Conservation (phyloP, 2,888 invertebrate genomes). For the Microdon myrmicae region DNA sequence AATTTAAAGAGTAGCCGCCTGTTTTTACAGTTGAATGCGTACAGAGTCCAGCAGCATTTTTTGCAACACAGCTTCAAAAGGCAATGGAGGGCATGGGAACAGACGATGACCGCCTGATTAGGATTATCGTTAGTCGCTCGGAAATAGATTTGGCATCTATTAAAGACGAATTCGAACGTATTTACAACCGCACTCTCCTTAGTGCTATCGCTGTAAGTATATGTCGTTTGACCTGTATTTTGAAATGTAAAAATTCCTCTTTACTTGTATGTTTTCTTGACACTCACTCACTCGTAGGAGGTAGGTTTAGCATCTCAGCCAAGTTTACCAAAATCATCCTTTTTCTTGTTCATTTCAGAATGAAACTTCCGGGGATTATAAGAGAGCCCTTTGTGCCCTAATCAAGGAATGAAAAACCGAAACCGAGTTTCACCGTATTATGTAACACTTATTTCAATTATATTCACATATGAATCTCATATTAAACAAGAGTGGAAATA, state of each 20-base stretch:
- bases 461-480: too few relatives aligned
- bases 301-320: slow-evolving; percentile 18
- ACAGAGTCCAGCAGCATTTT: slow-evolving; percentile 73
- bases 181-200: slow-evolving; percentile 74
- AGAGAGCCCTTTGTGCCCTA: slow-evolving; percentile 67
- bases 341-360: slow-evolving; percentile 64
- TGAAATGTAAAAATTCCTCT: slow-evolving; percentile 16
- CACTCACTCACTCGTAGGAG: slow-evolving; percentile 23
- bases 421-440: neutral
- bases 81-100: slow-evolving; percentile 78
- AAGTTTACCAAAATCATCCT: neutral
- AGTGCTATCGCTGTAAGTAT: slow-evolving; percentile 71
- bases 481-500: too few relatives aligned
- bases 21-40: slow-evolving; percentile 74
- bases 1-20: neutral
- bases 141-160: slow-evolving; percentile 76
- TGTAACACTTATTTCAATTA: neutral
- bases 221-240: slow-evolving; percentile 5
- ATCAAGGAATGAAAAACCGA: slow-evolving; percentile 53
- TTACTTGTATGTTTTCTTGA: slow-evolving; percentile 13
- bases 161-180: slow-evolving; percentile 74
- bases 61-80: slow-evolving; percentile 72
- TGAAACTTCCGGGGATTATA: slow-evolving; percentile 71
- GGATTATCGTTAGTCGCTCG: slow-evolving; percentile 75
- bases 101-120: slow-evolving; percentile 75